phyloP scores from a whole-genome alignment of 2,113 vertebrate genomes.

The Alethe castanea region DNA sequence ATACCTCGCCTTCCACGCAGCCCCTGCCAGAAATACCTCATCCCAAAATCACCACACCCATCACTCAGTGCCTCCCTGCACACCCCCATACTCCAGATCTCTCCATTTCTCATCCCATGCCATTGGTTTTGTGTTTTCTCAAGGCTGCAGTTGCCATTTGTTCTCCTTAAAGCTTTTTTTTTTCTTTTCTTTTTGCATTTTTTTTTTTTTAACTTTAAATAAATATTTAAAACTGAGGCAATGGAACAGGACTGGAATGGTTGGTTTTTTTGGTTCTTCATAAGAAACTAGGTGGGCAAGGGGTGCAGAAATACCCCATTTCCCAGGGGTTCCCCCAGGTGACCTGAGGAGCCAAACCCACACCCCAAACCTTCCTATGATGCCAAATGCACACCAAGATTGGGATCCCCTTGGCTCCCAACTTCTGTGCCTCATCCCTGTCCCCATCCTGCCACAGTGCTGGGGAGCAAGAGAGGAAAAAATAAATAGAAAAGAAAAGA shows the following conservation, averaged over 20 bases:
- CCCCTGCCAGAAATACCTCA: constrained; percentile 42
- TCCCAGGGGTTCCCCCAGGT: neutral
- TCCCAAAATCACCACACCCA: neutral
- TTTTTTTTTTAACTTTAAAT: constrained; percentile 65
- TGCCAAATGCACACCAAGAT: accelerated
- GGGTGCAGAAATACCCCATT: neutral
- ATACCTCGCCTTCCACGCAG: constrained; percentile 43
- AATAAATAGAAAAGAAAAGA: too few species aligned
- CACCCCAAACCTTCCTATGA: neutral
- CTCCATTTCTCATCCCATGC: neutral
- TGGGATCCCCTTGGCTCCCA: neutral
- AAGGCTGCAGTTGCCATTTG: neutral
- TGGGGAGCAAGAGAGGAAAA: neutral
- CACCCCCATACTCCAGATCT: neutral
- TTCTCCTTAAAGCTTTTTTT: constrained; percentile 4
- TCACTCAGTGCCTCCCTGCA: neutral
- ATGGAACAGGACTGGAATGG: constrained; percentile 17
- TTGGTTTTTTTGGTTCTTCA: neutral
- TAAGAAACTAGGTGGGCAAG: neutral
- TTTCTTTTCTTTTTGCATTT: neutral
- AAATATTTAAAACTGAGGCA: constrained; percentile 81
- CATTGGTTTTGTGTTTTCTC: neutral
- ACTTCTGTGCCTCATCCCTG: too few species aligned
- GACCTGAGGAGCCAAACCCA: neutral
- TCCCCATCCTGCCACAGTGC: neutral